phyloP scores from a whole-genome alignment of 2,888 invertebrate genomes.

The Cerceris ruficornis region DNA sequence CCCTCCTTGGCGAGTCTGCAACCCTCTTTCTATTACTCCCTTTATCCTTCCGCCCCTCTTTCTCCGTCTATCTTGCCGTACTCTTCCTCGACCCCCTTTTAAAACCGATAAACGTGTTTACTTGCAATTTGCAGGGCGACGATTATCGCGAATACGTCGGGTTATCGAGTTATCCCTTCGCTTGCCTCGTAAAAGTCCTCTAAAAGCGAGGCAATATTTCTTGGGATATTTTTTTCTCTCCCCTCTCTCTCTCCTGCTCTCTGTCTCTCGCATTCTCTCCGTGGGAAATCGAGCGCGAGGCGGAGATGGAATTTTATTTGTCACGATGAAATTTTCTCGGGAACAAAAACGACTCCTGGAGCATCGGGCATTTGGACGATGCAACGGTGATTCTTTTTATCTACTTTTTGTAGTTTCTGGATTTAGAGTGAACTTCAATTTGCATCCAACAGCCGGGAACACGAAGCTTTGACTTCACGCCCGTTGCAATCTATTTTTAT shows the following conservation, averaged over 20 bases:
- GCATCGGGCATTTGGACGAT: too few relatives aligned
- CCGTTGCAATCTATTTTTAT: too few relatives aligned
- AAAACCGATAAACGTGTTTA: constrained; percentile 62
- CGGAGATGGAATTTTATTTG: background rate
- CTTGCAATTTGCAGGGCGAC: constrained; percentile 34
- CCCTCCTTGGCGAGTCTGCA: too few relatives aligned
- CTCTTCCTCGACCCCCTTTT: constrained; percentile 19
- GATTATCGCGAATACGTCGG: constrained; percentile 52
- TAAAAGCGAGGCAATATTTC: constrained; percentile 28
- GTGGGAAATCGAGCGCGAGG: background rate
- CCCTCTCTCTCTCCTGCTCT: too few relatives aligned
- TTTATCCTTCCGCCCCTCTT: constrained; percentile 15
- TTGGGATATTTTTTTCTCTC: constrained; percentile 16
- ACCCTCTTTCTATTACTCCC: too few relatives aligned
- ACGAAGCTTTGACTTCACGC: too few relatives aligned
- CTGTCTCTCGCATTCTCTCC: background rate
- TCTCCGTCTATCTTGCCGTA: background rate
- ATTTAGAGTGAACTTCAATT: too few relatives aligned
- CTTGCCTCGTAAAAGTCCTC: constrained; percentile 38
- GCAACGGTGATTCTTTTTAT: background rate
- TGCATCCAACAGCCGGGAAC: too few relatives aligned
- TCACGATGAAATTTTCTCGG: too few relatives aligned
- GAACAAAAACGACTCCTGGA: too few relatives aligned
- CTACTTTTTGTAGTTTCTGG: background rate
- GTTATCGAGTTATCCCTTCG: constrained; percentile 48